Conservation (phyloP, 2,797 vertebrate genomes). For the Pipistrellus pipistrellus region DNA sequence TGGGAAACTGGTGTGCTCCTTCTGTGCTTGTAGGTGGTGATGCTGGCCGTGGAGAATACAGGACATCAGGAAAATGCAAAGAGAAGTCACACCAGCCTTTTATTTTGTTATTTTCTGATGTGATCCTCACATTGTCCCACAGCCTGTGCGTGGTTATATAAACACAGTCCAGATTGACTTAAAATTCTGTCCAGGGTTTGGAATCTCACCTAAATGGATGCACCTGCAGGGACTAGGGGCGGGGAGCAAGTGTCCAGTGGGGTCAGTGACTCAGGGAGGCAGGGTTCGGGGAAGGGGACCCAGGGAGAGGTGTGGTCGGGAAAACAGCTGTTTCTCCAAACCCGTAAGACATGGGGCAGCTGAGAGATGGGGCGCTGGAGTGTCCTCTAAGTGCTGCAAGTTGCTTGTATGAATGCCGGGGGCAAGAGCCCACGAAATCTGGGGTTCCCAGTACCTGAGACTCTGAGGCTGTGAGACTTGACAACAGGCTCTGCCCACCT, state of each 20-base stretch:
- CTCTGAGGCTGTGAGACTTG: background rate
- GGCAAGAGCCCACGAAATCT: background rate
- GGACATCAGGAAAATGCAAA: accelerated
- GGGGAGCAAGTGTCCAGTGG: accelerated
- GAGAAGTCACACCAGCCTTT: background rate
- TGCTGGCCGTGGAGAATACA: accelerated
- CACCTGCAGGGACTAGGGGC: no score
- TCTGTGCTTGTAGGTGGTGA: accelerated
- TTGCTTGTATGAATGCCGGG: background rate
- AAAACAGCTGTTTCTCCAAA: background rate
- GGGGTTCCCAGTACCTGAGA: background rate
- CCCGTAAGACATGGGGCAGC: background rate
- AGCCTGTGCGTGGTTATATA: accelerated
- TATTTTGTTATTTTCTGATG: accelerated
- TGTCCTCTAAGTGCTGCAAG: no score
- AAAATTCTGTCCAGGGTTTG: background rate
- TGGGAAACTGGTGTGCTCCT: accelerated
- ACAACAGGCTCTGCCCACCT: background rate
- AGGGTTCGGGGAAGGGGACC: background rate
- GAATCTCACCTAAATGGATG: no score
- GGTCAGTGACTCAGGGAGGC: background rate
- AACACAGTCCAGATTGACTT: no score
- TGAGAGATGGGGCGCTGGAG: accelerated
- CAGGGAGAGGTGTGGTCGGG: background rate
- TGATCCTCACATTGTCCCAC: no score